Conservation (phyloP, 2,797 vertebrate genomes). For the Microctenopoma lineatum region DNA sequence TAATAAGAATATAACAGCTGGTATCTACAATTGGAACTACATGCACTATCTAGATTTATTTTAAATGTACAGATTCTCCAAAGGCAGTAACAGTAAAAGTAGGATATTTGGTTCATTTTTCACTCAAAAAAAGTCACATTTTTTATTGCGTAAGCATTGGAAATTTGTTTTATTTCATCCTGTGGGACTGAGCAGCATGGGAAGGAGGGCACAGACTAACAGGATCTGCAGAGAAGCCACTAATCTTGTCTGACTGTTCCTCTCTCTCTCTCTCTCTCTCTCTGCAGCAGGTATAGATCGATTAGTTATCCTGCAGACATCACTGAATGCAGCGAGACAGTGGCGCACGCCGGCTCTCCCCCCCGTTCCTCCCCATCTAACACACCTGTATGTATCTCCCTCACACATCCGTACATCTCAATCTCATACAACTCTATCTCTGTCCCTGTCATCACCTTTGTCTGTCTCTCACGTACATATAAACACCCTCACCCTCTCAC, state of each 20-base stretch:
- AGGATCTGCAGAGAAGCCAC: slow-evolving; percentile 45
- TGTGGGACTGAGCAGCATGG: neutral
- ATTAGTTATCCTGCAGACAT: slow-evolving; percentile 76
- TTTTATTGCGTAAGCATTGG: slow-evolving; percentile 4
- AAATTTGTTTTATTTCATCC: slow-evolving; percentile 14
- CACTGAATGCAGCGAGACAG: slow-evolving; percentile 44
- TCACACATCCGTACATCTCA: slow-evolving; percentile 66
- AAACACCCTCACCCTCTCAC: slow-evolving; percentile 42
- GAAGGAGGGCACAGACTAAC: slow-evolving; percentile 36
- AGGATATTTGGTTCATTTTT: neutral
- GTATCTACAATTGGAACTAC: slow-evolving; percentile 3
- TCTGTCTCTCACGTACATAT: slow-evolving; percentile 37
- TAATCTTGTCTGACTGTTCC: slow-evolving; percentile 57
- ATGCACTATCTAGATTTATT: slow-evolving; percentile 22
- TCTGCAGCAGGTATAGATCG: slow-evolving; percentile 67
- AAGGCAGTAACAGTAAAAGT: slow-evolving; percentile 9
- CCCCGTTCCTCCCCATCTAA: slow-evolving; percentile 31
- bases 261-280: slow-evolving; percentile 19
- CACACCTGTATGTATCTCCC: slow-evolving; percentile 67
- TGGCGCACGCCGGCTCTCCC: slow-evolving; percentile 20
- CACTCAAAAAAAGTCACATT: slow-evolving; percentile 10
- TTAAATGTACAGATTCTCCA: slow-evolving; percentile 11
- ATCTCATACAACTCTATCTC: slow-evolving; percentile 58
- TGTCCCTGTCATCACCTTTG: slow-evolving; percentile 60
- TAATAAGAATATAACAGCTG: slow-evolving; percentile 7